phyloP scores from a whole-genome alignment of 1,140 invertebrate species.

The Cheumatopsyche charites region DNA sequence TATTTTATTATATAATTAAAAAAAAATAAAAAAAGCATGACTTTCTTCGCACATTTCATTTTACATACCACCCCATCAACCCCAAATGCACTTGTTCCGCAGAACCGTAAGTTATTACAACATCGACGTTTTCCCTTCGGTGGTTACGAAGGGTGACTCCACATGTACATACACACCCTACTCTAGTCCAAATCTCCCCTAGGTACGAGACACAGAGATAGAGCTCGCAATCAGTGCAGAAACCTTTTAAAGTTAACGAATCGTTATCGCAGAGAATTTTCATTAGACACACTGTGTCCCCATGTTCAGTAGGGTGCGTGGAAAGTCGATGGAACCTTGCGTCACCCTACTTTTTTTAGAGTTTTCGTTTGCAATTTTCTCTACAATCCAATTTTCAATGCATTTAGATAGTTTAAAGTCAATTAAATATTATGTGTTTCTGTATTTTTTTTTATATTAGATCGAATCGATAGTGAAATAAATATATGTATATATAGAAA shows the following conservation, averaged over 20 bases:
- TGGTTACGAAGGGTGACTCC: conserved; percentile 13
- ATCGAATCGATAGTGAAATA: too few species aligned
- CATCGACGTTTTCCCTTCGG: conserved; percentile 27
- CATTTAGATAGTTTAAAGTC: too few species aligned
- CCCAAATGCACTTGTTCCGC: conserved; percentile 4
- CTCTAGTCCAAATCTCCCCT: too few species aligned
- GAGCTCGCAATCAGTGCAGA: conserved; percentile 45
- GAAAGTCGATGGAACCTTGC: neutral
- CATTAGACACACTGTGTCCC: conserved; percentile 42
- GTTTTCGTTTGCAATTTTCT: conserved; percentile 27
- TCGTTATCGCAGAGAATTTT: conserved; percentile 49
- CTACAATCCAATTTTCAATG: neutral
- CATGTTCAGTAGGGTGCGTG: conserved; percentile 10
- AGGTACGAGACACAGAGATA: neutral
- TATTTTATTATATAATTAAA: too few species aligned
- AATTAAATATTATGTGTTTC: too few species aligned
- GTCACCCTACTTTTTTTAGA: too few species aligned
- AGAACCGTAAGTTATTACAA: conserved; percentile 33
- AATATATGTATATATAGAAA: neutral
- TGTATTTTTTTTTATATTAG: too few species aligned
- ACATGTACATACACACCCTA: neutral
- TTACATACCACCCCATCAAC: neutral
- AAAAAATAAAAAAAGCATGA: neutral
- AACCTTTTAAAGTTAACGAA: conserved; percentile 50
- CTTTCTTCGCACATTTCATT: neutral